These are phyloP conservation scores for Chelon auratus DNA, from an alignment of 2,797 vertebrate genomes.

Conservation along the genomic window DNA sequence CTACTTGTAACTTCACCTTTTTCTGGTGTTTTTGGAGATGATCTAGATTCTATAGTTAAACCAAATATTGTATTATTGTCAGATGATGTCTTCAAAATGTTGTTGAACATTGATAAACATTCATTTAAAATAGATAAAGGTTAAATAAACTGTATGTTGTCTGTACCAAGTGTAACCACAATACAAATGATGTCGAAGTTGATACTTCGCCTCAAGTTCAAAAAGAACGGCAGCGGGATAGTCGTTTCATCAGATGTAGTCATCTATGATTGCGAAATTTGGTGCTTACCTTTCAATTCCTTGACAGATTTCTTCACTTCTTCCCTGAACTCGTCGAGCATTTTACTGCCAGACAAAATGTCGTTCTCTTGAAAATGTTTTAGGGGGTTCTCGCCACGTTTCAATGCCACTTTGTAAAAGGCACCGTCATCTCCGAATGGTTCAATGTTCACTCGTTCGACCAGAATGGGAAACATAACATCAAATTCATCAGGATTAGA, in stretches of 20 bases:
- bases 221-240: not conserved
- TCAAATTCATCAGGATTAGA: slow-evolving; percentile 91
- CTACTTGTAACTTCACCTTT: too few relatives aligned
- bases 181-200: too few relatives aligned
- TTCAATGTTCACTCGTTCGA: slow-evolving; percentile 73
- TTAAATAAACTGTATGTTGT: not conserved
- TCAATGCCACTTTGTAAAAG: slow-evolving; percentile 83
- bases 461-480: slow-evolving; percentile 85
- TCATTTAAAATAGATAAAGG: not conserved
- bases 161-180: not conserved
- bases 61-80: too few relatives aligned
- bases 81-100: not conserved
- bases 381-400: slow-evolving; percentile 76
- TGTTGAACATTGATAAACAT: not conserved
- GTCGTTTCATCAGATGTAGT: not conserved
- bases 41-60: too few relatives aligned
- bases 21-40: too few relatives aligned
- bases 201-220: too few relatives aligned
- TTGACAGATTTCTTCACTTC: slow-evolving; percentile 81
- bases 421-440: slow-evolving; percentile 75
- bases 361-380: slow-evolving; percentile 71
- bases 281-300: slow-evolving; percentile 70
- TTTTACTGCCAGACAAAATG: slow-evolving; percentile 81
- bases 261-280: not conserved
- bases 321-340: slow-evolving; percentile 83